phyloP scores from a whole-genome alignment of 2,797 vertebrate genomes.

The Acanthurus tractus region DNA sequence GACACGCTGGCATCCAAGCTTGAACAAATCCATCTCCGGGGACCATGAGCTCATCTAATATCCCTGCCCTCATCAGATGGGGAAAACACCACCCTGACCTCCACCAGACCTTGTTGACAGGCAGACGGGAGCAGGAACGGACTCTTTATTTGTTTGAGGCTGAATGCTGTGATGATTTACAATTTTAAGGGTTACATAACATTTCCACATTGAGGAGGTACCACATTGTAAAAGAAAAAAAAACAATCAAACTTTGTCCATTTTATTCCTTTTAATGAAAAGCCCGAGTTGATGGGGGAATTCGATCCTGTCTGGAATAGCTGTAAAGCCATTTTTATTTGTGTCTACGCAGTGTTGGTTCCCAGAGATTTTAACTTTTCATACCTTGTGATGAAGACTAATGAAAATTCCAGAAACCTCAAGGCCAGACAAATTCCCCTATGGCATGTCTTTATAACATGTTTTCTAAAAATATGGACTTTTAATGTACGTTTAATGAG shows the following conservation, averaged over 20 bases:
- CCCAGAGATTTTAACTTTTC: conserved; percentile 50
- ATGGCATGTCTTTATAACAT: conserved; percentile 52
- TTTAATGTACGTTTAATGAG: conserved; percentile 23
- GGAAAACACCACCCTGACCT: conserved; percentile 54
- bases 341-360: conserved; percentile 40
- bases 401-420: conserved; percentile 55
- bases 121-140: conserved; percentile 23
- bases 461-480: conserved; percentile 47
- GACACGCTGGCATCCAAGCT: conserved; percentile 44
- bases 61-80: conserved; percentile 41
- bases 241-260: conserved; percentile 31
- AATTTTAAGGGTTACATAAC: conserved; percentile 53
- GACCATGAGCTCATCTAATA: conserved; percentile 66
- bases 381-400: conserved; percentile 50
- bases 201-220: conserved; percentile 52
- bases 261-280: conserved; percentile 58
- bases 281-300: conserved; percentile 32
- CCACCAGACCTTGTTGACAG: conserved; percentile 46
- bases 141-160: conserved; percentile 39
- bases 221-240: conserved; percentile 41
- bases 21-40: conserved; percentile 54
- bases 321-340: conserved; percentile 42
- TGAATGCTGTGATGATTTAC: conserved; percentile 49
- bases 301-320: conserved; percentile 57
- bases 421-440: conserved; percentile 19